Evolutionary conservation across 2,797 vertebrate species (phyloP).

Genomic region (Enteromius treurensis): DNA sequence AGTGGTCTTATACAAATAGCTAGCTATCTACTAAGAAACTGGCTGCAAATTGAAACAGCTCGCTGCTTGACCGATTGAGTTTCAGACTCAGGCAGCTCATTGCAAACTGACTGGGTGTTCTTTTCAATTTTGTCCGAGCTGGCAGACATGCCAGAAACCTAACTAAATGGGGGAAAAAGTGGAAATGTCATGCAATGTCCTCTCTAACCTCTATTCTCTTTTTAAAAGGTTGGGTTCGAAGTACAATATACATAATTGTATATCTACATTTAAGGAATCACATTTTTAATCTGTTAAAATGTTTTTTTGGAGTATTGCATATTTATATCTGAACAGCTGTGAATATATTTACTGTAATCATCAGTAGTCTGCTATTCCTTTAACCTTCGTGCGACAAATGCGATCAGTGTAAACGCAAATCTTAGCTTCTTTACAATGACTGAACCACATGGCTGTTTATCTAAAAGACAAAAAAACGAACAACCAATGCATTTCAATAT

Average conservation of each 20-base stretch:
- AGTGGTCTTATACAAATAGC: no score
- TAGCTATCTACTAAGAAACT: not conserved
- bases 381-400: not conserved
- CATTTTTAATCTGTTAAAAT: not conserved
- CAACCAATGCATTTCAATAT: not conserved
- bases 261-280: not conserved
- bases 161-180: not conserved
- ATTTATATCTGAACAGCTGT: conserved; percentile 25
- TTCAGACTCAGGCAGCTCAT: not conserved
- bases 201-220: conserved; percentile 4
- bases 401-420: not conserved
- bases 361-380: not conserved
- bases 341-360: conserved; percentile 11
- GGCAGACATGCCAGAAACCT: not conserved
- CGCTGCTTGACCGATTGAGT: not conserved
- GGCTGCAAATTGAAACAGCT: not conserved
- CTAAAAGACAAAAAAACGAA: not conserved
- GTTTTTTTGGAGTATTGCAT: not conserved
- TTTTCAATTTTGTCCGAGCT: not conserved
- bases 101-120: not conserved
- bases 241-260: not conserved
- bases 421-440: not conserved
- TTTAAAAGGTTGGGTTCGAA: not conserved
- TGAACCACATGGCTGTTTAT: not conserved
- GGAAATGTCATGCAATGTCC: not conserved